These are phyloP conservation scores for Pentamera pediparva DNA, from an alignment of 53 echinoderm and acorn worm genomes.

Conservation along the genomic window DNA sequence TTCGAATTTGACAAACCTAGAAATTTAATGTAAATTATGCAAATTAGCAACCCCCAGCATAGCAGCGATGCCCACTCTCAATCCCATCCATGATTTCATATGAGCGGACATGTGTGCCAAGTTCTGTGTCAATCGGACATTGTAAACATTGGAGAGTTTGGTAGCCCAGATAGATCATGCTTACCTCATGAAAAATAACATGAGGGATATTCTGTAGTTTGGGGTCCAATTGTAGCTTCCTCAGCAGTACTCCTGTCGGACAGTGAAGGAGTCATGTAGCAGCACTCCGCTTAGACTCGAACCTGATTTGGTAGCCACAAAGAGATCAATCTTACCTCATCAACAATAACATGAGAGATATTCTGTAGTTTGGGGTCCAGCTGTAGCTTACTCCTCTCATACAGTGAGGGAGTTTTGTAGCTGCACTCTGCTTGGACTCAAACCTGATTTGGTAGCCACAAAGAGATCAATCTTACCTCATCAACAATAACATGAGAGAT, in stretches of 20 bases:
- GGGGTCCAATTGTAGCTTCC: constrained; percentile 86
- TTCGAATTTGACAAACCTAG: too few species aligned
- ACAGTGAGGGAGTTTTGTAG: constrained; percentile 65
- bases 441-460: constrained; percentile 35
- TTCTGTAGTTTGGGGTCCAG: constrained; percentile 66
- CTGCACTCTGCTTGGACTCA: constrained; percentile 56
- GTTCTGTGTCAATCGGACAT: too few species aligned
- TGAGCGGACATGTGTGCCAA: too few species aligned
- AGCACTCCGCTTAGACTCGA: constrained; percentile 70
- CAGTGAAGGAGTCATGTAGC: constrained; percentile 81
- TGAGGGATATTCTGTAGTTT: constrained; percentile 69
- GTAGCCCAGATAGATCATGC: too few species aligned
- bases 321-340: constrained; percentile 94
- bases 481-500: constrained; percentile 85
- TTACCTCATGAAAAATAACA: constrained; percentile 90
- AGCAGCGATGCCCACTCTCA: too few species aligned
- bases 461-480: too few species aligned
- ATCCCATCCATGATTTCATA: too few species aligned
- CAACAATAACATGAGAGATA: constrained; percentile 80
- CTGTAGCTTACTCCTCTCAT: too few species aligned
- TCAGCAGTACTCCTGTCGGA: constrained; percentile 85
- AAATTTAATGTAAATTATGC: too few species aligned
- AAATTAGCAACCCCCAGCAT: too few species aligned
- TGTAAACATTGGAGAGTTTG: too few species aligned
- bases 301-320: constrained; percentile 88